phyloP scores from a whole-genome alignment of 37 sponge, comb jelly and placozoan genomes.

The Diacarnus erythraeanus region DNA sequence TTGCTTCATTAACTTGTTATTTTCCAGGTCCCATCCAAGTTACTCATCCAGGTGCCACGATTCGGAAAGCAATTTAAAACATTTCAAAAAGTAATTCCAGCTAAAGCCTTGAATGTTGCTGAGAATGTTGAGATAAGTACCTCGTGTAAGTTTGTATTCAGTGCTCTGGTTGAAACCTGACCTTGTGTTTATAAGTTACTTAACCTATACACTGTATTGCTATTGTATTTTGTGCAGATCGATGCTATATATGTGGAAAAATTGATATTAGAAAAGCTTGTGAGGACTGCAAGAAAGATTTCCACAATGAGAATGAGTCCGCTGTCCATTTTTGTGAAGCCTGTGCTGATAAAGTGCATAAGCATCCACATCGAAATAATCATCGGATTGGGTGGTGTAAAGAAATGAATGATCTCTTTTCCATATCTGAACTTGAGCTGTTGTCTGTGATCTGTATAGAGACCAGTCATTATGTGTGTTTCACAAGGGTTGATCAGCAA shows the following conservation, averaged over 20 bases:
- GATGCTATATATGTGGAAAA: background rate
- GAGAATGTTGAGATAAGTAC: background rate
- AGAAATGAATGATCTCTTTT: background rate
- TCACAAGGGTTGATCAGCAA: constrained; percentile 50
- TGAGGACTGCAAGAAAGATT: background rate
- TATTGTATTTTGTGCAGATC: background rate
- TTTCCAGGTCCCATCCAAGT: constrained; percentile 52
- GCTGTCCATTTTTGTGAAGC: constrained; percentile 15
- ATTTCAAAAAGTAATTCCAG: constrained; percentile 79
- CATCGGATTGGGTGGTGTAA: background rate
- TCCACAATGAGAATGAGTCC: background rate
- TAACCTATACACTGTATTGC: too few species aligned
- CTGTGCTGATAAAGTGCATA: background rate
- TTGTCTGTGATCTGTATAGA: constrained; percentile 94
- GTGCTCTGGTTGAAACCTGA: background rate
- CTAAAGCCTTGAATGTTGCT: constrained; percentile 47
- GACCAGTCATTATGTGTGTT: constrained; percentile 97
- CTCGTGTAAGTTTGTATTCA: background rate
- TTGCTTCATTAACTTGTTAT: background rate
- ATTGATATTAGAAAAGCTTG: background rate
- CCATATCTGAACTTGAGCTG: constrained; percentile 52
- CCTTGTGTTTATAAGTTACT: background rate
- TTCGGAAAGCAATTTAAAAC: constrained; percentile 92
- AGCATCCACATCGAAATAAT: background rate
- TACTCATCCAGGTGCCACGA: constrained; percentile 89